phyloP scores from a whole-genome alignment of 2,888 invertebrate species.

The Odontocolon sp. region DNA sequence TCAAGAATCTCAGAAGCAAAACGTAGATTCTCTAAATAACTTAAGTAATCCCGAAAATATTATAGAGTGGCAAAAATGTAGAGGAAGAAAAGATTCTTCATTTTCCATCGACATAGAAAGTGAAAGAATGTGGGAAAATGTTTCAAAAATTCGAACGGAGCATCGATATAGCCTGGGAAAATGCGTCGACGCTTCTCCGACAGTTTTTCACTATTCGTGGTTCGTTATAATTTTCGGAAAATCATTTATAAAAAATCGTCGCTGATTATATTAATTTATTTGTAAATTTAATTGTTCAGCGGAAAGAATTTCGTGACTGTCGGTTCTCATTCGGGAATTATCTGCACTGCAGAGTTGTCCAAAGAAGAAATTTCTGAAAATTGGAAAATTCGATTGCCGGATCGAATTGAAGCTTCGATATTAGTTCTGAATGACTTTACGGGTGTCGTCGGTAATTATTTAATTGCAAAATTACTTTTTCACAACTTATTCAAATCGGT shows the following conservation, averaged over 20 bases:
- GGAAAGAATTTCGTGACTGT: constrained; percentile 81
- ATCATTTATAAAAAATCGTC: constrained; percentile 59
- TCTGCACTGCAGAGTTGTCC: constrained; percentile 84
- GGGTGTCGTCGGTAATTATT: constrained; percentile 85
- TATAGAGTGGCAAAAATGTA: constrained; percentile 71
- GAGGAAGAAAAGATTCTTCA: constrained; percentile 59
- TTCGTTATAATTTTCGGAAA: constrained; percentile 80
- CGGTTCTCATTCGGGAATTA: constrained; percentile 89
- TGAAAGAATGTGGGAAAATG: constrained; percentile 17
- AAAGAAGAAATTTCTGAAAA: constrained; percentile 83
- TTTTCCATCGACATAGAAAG: not conserved
- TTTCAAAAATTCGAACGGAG: constrained; percentile 74
- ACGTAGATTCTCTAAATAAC: not conserved
- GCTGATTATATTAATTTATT: not conserved
- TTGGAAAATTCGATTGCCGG: constrained; percentile 83
- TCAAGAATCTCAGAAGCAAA: not conserved
- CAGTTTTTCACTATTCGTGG: constrained; percentile 82
- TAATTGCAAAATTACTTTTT: constrained; percentile 9
- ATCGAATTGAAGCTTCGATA: constrained; percentile 88
- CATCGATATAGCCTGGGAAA: constrained; percentile 86
- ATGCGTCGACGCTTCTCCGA: constrained; percentile 92
- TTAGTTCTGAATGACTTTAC: constrained; percentile 80
- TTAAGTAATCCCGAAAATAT: constrained; percentile 16
- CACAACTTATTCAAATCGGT: not conserved
- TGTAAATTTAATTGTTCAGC: constrained; percentile 56